Evolutionary conservation across 1,140 invertebrate species (phyloP).

Genomic region (Andrena cerasifolii): DNA sequence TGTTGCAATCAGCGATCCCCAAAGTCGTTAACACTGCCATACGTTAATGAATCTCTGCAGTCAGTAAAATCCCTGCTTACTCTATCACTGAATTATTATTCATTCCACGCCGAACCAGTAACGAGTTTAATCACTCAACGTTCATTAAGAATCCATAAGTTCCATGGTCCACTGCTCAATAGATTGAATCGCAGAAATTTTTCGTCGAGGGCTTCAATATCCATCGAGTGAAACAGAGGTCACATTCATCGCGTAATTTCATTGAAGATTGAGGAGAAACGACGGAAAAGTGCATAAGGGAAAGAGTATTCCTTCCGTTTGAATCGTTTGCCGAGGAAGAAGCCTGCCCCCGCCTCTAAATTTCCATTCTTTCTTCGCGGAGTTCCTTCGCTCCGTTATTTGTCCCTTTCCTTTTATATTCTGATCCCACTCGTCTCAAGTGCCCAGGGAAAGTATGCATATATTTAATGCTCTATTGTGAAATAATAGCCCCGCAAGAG

Average conservation of each 20-base stretch:
- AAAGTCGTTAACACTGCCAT: too few species aligned
- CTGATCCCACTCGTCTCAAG: neutral
- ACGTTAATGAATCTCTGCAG: too few species aligned
- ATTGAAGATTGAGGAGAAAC: neutral
- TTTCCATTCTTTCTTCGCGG: slow-evolving; percentile 4
- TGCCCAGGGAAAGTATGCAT: neutral
- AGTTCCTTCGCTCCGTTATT: neutral
- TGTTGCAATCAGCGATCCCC: too few species aligned
- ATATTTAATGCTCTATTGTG: slow-evolving; percentile 29
- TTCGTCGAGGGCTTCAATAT: neutral
- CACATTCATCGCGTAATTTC: neutral
- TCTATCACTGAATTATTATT: neutral
- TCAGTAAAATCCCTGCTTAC: neutral
- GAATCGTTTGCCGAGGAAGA: slow-evolving; percentile 12
- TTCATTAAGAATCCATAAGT: neutral
- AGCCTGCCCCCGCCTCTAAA: neutral
- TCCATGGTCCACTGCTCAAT: neutral
- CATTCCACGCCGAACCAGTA: neutral
- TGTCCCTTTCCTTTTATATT: slow-evolving; percentile 4
- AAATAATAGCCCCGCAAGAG: slow-evolving; percentile 2
- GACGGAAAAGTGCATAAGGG: neutral
- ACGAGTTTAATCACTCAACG: neutral
- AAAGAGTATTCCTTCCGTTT: slow-evolving; percentile 5
- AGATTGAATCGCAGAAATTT: neutral
- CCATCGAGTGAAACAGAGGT: neutral